Evolutionary conservation across 2,888 invertebrate genomes (phyloP).

Genomic region (Chorisops tibialis): DNA sequence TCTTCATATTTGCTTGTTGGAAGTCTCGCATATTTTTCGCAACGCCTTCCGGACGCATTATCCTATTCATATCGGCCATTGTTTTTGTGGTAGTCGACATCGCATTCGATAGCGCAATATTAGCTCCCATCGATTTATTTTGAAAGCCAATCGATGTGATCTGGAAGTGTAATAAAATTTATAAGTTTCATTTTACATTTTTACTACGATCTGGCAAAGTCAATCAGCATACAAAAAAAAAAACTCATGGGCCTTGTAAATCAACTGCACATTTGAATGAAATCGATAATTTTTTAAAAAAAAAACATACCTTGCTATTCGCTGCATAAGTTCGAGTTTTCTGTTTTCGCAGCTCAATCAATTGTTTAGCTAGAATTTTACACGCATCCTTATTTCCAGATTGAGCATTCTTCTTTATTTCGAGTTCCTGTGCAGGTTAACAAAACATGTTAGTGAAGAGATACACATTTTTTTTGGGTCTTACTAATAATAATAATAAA

Average conservation of each 20-base stretch:
- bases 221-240: too few species aligned
- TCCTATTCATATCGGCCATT: slow-evolving; percentile 83
- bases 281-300: too few species aligned
- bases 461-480: too few species aligned
- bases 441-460: too few species aligned
- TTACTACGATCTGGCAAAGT: too few species aligned
- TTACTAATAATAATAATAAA: too few species aligned
- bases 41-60: slow-evolving; percentile 81
- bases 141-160: slow-evolving; percentile 74
- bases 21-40: slow-evolving; percentile 81
- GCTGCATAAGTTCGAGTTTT: slow-evolving; percentile 79
- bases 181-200: too few species aligned
- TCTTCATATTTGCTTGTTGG: slow-evolving; percentile 76
- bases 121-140: slow-evolving; percentile 87
- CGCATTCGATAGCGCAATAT: slow-evolving; percentile 79
- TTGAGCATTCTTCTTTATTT: slow-evolving; percentile 85
- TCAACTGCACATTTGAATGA: too few species aligned
- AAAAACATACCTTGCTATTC: slow-evolving; percentile 68
- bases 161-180: slow-evolving; percentile 36
- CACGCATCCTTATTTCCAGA: slow-evolving; percentile 83
- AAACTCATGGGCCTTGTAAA: too few species aligned
- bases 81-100: slow-evolving; percentile 87
- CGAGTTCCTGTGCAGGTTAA: slow-evolving; percentile 61
- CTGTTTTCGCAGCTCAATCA: slow-evolving; percentile 83
- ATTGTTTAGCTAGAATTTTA: slow-evolving; percentile 80